phyloP scores from a whole-genome alignment of 2,113 vertebrate genomes.

The Psittacus erithacus region DNA sequence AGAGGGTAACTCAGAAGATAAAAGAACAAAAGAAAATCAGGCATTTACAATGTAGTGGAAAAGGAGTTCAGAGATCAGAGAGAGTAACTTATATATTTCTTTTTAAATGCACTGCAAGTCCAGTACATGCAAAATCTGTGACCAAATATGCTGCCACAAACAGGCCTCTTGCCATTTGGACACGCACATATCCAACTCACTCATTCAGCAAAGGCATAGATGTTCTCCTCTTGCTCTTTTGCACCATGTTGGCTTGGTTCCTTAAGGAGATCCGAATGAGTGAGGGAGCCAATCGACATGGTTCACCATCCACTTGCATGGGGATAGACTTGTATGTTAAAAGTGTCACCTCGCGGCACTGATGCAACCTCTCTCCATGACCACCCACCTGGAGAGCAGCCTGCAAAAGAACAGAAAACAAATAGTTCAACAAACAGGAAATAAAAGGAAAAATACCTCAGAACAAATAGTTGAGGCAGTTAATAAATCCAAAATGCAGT shows the following conservation, averaged over 20 bases:
- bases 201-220: constrained; percentile 86
- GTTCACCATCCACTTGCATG: constrained; percentile 86
- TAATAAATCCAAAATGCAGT: not conserved
- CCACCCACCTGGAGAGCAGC: constrained; percentile 85
- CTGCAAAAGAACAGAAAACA: constrained; percentile 27
- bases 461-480: not conserved
- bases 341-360: constrained; percentile 83
- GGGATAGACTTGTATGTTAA: constrained; percentile 83
- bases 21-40: not conserved
- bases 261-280: constrained; percentile 81
- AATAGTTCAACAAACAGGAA: not conserved
- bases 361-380: constrained; percentile 81
- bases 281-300: constrained; percentile 79
- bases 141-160: not conserved
- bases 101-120: constrained; percentile 1
- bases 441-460: not conserved
- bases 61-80: not conserved
- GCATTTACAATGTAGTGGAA: not conserved
- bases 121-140: constrained; percentile 58
- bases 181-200: constrained; percentile 74
- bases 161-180: not conserved
- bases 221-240: constrained; percentile 85
- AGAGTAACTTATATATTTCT: not conserved
- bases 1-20: not conserved
- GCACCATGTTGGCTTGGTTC: constrained; percentile 87